Base-by-base conservation (phyloP, 2,797 vertebrate genomes). In the Rhadinocentrus ornatus region DNA sequence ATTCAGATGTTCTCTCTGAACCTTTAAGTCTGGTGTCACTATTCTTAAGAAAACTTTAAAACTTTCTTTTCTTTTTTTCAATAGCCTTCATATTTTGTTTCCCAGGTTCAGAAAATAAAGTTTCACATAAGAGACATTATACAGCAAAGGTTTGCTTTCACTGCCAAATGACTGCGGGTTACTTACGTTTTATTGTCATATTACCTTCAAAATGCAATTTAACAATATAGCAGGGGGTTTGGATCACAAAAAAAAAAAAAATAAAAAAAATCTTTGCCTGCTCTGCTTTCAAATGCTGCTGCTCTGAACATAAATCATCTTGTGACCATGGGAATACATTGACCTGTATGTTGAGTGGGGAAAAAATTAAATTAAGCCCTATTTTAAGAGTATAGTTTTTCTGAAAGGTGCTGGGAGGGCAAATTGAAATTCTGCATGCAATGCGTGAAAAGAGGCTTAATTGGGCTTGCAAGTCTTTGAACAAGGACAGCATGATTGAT, bases 401-500 rank as follows among this genome's bases (percentile, higher is more conserved):
- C 34, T 55, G 2, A 81, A 71, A 69, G 31, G 20, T 66, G 35
- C 10, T 18, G 8, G 18, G 35, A 78, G 62, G 70, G 82, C 59
- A 80, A 57, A 66, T 88, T 74, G 57, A 34, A 77, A 78, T 76
- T 63, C 48, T 66, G 58, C 46, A 53, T 29, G 22, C 72, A 75
- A 61, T 74, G 34, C 56, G 15, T 62, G 20, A 50, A 73, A 41
- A 31, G 27, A 53, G 26, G 16, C 57, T 77, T 60, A 81, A 84
- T 80, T 83, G 72, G 70, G 52, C 62, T 39, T 66, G 77, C 18
- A 35, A 44, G 81, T 82, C 73, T 84, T 81, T 64, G 66, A 88
- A 86, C 77, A 84, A 90, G 86, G 80, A 55, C 74, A 76, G 6
- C 13, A 26, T 91, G 82, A 90, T 72, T 78, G 80, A 92, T 86